These are phyloP conservation scores for Erebia ligea DNA, from an alignment of 2,888 invertebrate genomes.

Conservation along the genomic window DNA sequence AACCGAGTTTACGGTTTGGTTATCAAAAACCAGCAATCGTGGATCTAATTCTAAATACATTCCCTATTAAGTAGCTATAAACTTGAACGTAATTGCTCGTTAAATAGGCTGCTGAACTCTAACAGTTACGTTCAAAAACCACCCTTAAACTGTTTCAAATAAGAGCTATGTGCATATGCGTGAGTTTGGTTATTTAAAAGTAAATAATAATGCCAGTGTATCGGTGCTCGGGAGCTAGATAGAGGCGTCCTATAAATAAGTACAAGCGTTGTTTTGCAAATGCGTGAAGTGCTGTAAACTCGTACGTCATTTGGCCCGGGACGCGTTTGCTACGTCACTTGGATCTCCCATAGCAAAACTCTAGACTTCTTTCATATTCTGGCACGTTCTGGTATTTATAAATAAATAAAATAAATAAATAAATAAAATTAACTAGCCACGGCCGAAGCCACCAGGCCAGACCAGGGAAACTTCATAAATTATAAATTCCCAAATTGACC, in stretches of 20 bases:
- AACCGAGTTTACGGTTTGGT: conserved; percentile 34
- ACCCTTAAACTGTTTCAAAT: conserved; percentile 9
- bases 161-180: conserved; percentile 20
- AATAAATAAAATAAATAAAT: too few relatives aligned
- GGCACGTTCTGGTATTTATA: too few relatives aligned
- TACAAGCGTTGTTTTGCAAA: conserved; percentile 43
- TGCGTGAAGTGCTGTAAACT: conserved; percentile 41
- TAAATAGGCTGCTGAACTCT: conserved; percentile 23
- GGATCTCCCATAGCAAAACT: neutral
- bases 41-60: conserved; percentile 23
- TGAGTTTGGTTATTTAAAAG: conserved; percentile 32
- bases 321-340: conserved; percentile 40
- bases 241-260: conserved; percentile 47
- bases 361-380: too few relatives aligned
- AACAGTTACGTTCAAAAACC: conserved; percentile 11
- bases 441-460: too few relatives aligned
- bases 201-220: conserved; percentile 38
- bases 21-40: conserved; percentile 30
- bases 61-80: conserved; percentile 43
- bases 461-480: too few relatives aligned
- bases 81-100: conserved; percentile 34
- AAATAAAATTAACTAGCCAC: too few relatives aligned
- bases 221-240: conserved; percentile 40
- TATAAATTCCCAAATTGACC: too few relatives aligned
- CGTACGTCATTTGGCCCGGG: conserved; percentile 43